A percentile compares a stretch with the other conserved stretches of the same genome.
Evolutionary conservation across 2,888 invertebrate genomes (phyloP).

Genomic region (Helobdella robusta): DNA sequence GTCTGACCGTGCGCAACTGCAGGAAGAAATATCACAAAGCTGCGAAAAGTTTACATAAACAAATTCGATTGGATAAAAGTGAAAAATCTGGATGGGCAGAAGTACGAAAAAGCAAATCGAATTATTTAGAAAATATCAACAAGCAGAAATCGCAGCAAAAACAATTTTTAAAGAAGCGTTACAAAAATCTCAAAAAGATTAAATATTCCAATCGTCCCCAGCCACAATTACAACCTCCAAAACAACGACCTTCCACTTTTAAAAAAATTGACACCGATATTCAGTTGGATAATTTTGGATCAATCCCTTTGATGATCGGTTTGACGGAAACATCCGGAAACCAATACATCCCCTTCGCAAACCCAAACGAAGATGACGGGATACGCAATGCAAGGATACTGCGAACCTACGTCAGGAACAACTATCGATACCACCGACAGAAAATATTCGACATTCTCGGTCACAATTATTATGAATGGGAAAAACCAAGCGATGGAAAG

Average conservation of each 20-base stretch:
- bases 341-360: conserved; percentile 72
- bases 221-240: no score
- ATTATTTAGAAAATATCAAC: neutral
- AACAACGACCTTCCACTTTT: neutral
- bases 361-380: conserved; percentile 80
- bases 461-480: conserved; percentile 89
- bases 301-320: conserved; percentile 40
- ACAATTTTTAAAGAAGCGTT: no score
- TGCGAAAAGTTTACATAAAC: no score
- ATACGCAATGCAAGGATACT: conserved; percentile 79
- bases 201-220: neutral
- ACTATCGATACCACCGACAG: conserved; percentile 85
- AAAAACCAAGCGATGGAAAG: conserved; percentile 58
- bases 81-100: neutral
- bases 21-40: neutral
- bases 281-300: conserved; percentile 12
- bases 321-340: conserved; percentile 58
- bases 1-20: conserved; percentile 15
- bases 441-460: conserved; percentile 88
- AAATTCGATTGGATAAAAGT: no score
- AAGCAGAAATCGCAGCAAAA: neutral
- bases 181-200: no score
- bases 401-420: conserved; percentile 73
- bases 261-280: no score
- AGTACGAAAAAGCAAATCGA: neutral